Base-by-base conservation (phyloP, 1,140 invertebrate genomes). In the Spodoptera litura region DNA sequence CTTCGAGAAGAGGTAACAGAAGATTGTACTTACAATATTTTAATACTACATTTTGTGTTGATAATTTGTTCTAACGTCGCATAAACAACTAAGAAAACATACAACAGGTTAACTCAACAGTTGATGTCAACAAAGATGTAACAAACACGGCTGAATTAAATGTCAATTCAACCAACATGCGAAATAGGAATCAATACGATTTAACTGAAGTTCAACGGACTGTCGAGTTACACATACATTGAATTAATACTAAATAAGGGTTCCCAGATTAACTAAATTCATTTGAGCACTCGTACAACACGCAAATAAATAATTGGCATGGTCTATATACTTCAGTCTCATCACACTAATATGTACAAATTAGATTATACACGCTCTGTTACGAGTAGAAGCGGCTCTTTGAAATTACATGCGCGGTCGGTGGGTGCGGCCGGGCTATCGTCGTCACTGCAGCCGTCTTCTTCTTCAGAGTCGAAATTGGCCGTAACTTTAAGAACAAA, bases 401-500 rank as follows among this genome's bases (percentile, higher is more conserved):
- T 85, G 92, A 93, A 75, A 94, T 94, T 64, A 94, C 78, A 84
- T 94, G 92, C 6, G 93, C 88, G 52, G 91, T 81, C 35, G 89
- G 84, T 59, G 91, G 91, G 78, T 93, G 93, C 55, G 92, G 91
- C 81, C 90, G 88, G 9, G 90, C 82, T 89, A 94, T 89, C 81
- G 91, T 93, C 55, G 87, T 89, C 27, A 95, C 95, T 0, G 95
- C 89, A 62, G 95, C 95, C 51, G 95, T 96, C 86, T 96, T 95
- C 87, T 95, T 95, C 85, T 95, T 93, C 81, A 95, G 83, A 80
- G 95, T 94, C 2, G 95, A 95, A 82, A 97, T 97, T 13, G 97
- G 97, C 83, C 97, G 95, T 83, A 98, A 91, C 81, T 97, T 96
- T 49, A 98, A 95, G 88, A 97, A 98, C 4, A 98, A 95, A 81